phyloP scores from a whole-genome alignment of 1,140 invertebrate genomes.

The Drosophila oshimai region DNA sequence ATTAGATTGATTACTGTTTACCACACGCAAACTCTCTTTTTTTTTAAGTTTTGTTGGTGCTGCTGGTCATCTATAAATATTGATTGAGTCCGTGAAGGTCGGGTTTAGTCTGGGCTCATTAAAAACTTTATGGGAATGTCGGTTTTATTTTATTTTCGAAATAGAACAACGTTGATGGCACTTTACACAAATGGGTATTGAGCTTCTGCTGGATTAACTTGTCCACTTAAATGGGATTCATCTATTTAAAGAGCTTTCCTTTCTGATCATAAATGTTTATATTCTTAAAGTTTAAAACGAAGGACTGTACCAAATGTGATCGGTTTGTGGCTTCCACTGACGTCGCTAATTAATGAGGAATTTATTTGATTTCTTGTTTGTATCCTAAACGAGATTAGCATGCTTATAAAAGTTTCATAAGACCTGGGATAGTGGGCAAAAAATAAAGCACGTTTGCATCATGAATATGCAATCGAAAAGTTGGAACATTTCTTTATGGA shows the following conservation, averaged over 20 bases:
- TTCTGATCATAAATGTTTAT: conserved; percentile 10
- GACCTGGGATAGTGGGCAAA: not conserved
- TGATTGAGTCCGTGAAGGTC: conserved; percentile 37
- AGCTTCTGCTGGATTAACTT: conserved; percentile 32
- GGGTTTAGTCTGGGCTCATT: conserved; percentile 14
- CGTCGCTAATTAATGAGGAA: conserved; percentile 31
- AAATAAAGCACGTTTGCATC: conserved; percentile 30
- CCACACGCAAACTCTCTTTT: conserved; percentile 44
- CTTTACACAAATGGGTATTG: conserved; percentile 27
- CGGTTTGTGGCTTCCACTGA: conserved; percentile 16
- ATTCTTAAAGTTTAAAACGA: not conserved
- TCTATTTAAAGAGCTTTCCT: conserved; percentile 25
- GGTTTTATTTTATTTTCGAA: conserved; percentile 23
- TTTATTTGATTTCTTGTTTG: conserved; percentile 41
- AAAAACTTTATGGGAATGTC: conserved; percentile 28
- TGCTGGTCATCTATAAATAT: conserved; percentile 36
- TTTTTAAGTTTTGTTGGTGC: conserved; percentile 16
- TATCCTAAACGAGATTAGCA: conserved; percentile 30
- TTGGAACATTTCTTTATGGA: conserved; percentile 42
- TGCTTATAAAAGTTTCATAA: conserved; percentile 36
- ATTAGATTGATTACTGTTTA: conserved; percentile 52
- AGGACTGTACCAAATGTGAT: conserved; percentile 12
- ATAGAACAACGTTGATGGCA: conserved; percentile 37
- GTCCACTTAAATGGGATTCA: conserved; percentile 13
- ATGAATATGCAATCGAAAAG: conserved; percentile 37